These are phyloP conservation scores for Aptenodytes forsteri DNA, from an alignment of 2,113 vertebrate genomes.

Conservation along the genomic window DNA sequence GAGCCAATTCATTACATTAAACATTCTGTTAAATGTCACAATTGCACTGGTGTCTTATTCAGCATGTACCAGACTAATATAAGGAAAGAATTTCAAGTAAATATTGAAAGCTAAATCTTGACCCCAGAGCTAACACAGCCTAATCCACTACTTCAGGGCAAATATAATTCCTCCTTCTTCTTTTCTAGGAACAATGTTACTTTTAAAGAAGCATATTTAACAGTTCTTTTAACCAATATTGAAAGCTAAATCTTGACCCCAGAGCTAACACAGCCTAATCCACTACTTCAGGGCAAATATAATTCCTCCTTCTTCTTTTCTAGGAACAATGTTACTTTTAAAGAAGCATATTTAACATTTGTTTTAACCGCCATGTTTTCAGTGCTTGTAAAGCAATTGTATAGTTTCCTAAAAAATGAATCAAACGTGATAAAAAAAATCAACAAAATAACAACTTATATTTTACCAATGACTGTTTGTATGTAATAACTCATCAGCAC, in stretches of 20 bases:
- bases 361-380: neutral
- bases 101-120: neutral
- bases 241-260: neutral
- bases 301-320: neutral
- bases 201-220: neutral
- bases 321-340: neutral
- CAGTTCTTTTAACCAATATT: neutral
- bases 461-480: neutral
- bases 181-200: neutral
- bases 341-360: neutral
- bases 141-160: neutral
- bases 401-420: neutral
- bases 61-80: neutral
- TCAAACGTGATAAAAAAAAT: neutral
- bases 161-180: neutral
- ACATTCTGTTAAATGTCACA: neutral
- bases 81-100: neutral
- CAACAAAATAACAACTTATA: neutral
- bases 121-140: neutral
- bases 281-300: neutral
- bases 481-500: neutral
- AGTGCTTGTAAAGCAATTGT: neutral
- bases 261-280: neutral
- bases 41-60: neutral
- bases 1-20: neutral